A percentile compares a stretch with the other conserved stretches of the same genome.
Evolutionary conservation across 2,113 vertebrate species (phyloP).

Genomic region (Barnardius zonarius): DNA sequence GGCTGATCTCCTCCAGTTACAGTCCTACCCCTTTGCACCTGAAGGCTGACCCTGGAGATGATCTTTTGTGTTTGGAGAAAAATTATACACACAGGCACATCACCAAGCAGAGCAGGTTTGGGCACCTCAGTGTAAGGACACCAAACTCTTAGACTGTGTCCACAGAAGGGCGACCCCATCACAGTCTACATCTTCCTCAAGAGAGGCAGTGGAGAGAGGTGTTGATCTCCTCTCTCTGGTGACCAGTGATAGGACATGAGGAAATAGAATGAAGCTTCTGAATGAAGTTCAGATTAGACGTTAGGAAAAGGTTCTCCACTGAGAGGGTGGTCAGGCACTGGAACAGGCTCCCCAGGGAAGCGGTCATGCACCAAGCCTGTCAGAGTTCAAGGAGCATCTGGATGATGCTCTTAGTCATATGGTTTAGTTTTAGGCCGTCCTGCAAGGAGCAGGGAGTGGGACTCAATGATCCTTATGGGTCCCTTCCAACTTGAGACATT

Average conservation of each 20-base stretch:
- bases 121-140: not conserved
- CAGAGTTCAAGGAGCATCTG: not conserved
- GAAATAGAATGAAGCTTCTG: not conserved
- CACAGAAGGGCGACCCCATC: not conserved
- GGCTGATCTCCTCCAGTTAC: not conserved
- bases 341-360: not conserved
- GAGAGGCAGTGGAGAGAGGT: rapidly evolving
- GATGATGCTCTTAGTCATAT: not conserved
- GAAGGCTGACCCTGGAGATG: not conserved
- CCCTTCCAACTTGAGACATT: not conserved
- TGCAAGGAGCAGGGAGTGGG: not conserved
- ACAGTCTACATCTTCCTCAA: not conserved
- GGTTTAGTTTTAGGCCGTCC: not conserved
- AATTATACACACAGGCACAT: not conserved
- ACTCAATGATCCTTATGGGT: not conserved
- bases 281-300: not conserved
- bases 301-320: not conserved
- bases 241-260: rapidly evolving
- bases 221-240: not conserved
- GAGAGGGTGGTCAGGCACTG: not conserved
- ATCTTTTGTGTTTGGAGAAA: not conserved
- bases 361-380: not conserved
- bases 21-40: not conserved
- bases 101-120: not conserved
- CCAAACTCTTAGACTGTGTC: not conserved